Evolutionary conservation across 2,797 vertebrate genomes (phyloP).

Genomic region (Otus scops): DNA sequence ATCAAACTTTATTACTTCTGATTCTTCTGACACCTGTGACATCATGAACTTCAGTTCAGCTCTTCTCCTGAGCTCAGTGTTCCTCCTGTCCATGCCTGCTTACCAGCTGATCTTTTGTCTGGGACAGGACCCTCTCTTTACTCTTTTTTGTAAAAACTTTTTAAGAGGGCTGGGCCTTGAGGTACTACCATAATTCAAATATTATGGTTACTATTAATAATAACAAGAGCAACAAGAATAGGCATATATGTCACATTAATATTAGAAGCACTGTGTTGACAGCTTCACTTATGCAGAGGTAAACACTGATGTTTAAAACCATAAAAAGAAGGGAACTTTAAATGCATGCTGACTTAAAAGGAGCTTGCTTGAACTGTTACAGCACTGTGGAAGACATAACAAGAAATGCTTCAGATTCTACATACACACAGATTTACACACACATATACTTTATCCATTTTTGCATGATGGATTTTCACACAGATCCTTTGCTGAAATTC

Average conservation of each 20-base stretch:
- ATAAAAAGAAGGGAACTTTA: conserved; percentile 20
- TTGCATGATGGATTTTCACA: background rate
- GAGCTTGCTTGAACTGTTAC: background rate
- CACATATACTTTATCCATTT: background rate
- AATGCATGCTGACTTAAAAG: background rate
- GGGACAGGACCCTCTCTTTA: background rate
- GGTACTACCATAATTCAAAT: conserved; percentile 7
- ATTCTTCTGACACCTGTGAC: background rate
- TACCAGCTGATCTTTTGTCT: background rate
- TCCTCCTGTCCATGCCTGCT: background rate
- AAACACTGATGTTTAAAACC: conserved; percentile 29
- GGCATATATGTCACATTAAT: background rate
- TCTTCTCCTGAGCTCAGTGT: background rate
- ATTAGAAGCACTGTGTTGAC: background rate
- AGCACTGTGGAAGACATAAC: background rate
- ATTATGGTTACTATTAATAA: conserved; percentile 32
- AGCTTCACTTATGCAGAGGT: conserved; percentile 18
- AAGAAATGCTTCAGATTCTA: conserved; percentile 7
- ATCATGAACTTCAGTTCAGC: background rate
- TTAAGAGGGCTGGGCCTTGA: background rate
- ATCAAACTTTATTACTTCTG: background rate
- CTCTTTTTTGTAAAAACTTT: background rate
- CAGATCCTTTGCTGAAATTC: background rate
- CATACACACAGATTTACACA: background rate
- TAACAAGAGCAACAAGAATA: conserved; percentile 16